Base-by-base conservation (phyloP, 2,888 invertebrate species). In the Dastarcus helophoroides region DNA sequence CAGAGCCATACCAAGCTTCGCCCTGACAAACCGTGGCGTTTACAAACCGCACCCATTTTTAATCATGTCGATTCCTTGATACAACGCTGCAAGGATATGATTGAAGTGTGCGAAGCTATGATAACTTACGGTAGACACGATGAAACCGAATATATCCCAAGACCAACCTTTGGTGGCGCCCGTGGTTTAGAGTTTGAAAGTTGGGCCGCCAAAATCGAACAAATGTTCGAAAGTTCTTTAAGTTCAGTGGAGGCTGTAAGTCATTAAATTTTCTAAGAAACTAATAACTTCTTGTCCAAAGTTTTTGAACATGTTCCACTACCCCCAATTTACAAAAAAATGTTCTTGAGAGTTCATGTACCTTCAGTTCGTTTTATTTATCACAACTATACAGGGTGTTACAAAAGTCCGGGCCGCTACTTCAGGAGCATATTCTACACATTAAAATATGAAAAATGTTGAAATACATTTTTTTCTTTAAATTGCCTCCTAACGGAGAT, bases 71-170 rank as follows among this genome's bases (percentile, higher is more conserved):
- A 90, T 56, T 81, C 85, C 0, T 90, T 88, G 53, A 72, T 85
- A 15, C 81, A 84, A 56, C 68, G 91, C 29, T 80, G 90, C 44
- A 73, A 78, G 37, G 86, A 91, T 59, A 71, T 90, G 62, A 71
- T 88, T 26, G 83, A 90, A 62, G 79, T 91, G 10, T 90, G 88
- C 53, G 80, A 86, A 47, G 78, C 84, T 29, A 88, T 90, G 80
- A 78, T 85, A 36, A 81, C 84, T 32, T 91, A 89, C 61, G 86
- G 83, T 3, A 73, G 79, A 46, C 68, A 77, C 44, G 80, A 84
- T 48, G 89, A 90, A 53, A 70, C 76, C 0, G 71, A 73, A 40
- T 55, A 63, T 4, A 76, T 79, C 29, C 69, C 71, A 3, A 74
- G 75, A 53, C 81, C 89, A 0, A 68, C 70, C 39, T 91, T 91